phyloP scores from a whole-genome alignment of 1,140 invertebrate genomes.

The Ceratosolen solmsi region DNA sequence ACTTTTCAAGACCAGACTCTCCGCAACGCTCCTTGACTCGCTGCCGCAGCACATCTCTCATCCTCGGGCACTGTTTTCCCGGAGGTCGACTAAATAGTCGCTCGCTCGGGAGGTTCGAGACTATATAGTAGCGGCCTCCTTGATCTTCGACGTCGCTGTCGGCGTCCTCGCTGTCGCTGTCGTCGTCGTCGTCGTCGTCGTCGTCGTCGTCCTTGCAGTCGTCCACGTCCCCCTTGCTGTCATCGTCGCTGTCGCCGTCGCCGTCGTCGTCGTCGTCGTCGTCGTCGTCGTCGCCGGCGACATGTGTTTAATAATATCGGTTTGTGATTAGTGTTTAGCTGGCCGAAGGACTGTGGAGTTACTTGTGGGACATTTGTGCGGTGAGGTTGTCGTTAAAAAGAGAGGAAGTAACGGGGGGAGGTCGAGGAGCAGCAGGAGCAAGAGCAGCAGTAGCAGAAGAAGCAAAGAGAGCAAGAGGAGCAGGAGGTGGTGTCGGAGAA shows the following conservation, averaged over 20 bases:
- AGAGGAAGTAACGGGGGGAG: no score
- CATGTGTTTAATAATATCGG: background rate
- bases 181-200: no score
- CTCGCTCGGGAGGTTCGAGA: background rate
- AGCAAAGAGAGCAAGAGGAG: no score
- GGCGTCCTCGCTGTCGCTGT: background rate
- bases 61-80: background rate
- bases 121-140: no score
- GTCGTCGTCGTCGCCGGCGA: background rate
- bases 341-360: conserved; percentile 20
- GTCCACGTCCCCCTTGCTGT: no score
- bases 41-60: background rate
- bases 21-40: conserved; percentile 11
- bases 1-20: conserved; percentile 20
- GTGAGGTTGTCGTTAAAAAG: no score
- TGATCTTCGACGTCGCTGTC: no score
- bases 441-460: no score
- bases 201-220: no score
- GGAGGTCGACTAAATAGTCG: background rate
- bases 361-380: conserved; percentile 12
- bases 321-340: conserved; percentile 27
- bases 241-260: background rate
- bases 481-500: no score
- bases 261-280: no score
- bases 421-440: no score